Evolutionary conservation across 2,797 vertebrate species (phyloP), one percentile per base, ranked within the genome.

Genomic region (Euthynnus affinis): DNA sequence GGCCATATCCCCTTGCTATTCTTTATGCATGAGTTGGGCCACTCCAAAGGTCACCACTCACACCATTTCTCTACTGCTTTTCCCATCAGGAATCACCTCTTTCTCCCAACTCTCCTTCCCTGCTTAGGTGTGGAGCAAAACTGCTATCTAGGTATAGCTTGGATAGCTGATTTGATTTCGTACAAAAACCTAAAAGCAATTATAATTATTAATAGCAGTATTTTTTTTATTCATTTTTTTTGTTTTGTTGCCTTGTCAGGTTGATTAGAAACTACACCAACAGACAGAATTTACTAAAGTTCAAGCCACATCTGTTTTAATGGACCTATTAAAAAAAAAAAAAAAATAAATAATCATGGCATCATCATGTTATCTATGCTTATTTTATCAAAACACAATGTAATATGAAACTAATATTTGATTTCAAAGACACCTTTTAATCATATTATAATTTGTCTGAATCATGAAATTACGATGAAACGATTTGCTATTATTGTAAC

Each of bases 11-110:
- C 89, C 46, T 52, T 22, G 81, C 92, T 93, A 42, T 71, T 94
- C 87, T 93, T 94, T 94, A 95, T 95, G 93, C 91, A 95, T 94
- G 92, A 93, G 81, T 71, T 75, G 87, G 85, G 83, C 68, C 77
- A 60, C 82, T 87, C 72, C 76, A 80, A 84, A 88, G 89, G 82
- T 91, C 76, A 57, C 78, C 85, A 82, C 64, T 89, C 81, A 80
- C 52, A 61, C 64, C 14, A 25, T 79, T 86, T 85, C 51, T 56
- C 44, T 17, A 20, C 18, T 13, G 34, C 8, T 42, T 62, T 46
- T 18, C 25, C 79, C 62, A 84, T n/a, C 52, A 63, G 87, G 65
- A 90, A 82, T 60, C 61, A 56, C 61, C 69, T 65, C 23, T 59
- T 60, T 55, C 59, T 81, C 66, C 74, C 18, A 59, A 8, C 42